Percentiles rank a stretch among this genome's conserved stretches.
Conservation (phyloP, 2,888 invertebrate genomes). For the Liodrosophila aerea region DNA sequence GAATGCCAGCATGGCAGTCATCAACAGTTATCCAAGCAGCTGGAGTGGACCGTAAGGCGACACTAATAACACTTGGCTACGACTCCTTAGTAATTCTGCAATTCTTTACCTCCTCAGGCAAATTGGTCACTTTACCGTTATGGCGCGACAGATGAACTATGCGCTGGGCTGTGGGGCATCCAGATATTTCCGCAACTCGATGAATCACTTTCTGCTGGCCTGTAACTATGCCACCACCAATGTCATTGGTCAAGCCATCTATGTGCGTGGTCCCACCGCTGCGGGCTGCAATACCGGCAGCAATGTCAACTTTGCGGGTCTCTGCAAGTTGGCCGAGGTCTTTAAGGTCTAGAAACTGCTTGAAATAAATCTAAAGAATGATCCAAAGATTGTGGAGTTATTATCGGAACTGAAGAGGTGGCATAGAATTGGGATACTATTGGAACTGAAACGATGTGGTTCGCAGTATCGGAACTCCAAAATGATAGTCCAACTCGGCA, state of each 20-base stretch:
- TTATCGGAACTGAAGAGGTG: too few species aligned
- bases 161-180: slow-evolving; percentile 43
- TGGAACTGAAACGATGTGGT: too few species aligned
- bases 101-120: slow-evolving; percentile 3
- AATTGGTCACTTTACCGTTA: slow-evolving; percentile 54
- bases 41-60: slow-evolving; percentile 38
- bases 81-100: neutral
- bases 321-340: slow-evolving; percentile 39
- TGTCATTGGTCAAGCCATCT: slow-evolving; percentile 25
- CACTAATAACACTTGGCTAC: neutral
- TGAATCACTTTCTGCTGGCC: slow-evolving; percentile 28
- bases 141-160: slow-evolving; percentile 37
- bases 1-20: slow-evolving; percentile 36
- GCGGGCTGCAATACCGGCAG: slow-evolving; percentile 43
- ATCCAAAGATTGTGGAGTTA: neutral
- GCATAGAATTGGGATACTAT: too few species aligned
- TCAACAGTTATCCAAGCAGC: slow-evolving; percentile 32
- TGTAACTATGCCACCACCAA: slow-evolving; percentile 63
- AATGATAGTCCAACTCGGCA: too few species aligned
- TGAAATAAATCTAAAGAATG: neutral
- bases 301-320: slow-evolving; percentile 30
- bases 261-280: slow-evolving; percentile 24
- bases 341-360: slow-evolving; percentile 13
- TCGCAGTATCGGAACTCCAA: too few species aligned
- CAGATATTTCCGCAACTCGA: neutral